Percentiles rank a stretch among this genome's conserved stretches.
Conservation (phyloP, 2,797 vertebrate species). For the Gallinago nigripennis region DNA sequence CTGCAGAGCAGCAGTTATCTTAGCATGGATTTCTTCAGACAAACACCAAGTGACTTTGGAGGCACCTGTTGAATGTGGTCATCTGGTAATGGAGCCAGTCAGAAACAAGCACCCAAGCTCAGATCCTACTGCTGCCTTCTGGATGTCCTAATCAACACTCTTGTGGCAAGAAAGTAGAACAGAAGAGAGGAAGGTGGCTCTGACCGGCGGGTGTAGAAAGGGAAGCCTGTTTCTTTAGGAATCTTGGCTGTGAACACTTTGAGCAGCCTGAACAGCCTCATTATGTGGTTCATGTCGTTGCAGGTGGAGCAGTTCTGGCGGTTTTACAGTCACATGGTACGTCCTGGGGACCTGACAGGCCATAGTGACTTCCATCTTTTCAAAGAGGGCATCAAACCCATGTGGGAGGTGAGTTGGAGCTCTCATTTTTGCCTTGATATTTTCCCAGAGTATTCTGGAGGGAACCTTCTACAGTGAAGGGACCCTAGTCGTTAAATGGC, state of each 20-base stretch:
- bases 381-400: constrained; percentile 86
- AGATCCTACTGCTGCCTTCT: neutral
- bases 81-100: neutral
- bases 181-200: neutral
- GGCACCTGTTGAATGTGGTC: neutral
- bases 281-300: neutral
- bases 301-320: constrained; percentile 87
- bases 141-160: neutral
- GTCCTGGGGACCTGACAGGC: constrained; percentile 85
- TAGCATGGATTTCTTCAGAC: neutral
- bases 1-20: neutral
- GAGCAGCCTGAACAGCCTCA: neutral
- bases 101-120: neutral
- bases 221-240: neutral
- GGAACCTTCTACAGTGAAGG: neutral
- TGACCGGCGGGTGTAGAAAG: neutral
- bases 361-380: constrained; percentile 87
- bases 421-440: neutral
- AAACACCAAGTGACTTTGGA: neutral
- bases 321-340: constrained; percentile 87
- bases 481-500: neutral
- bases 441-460: neutral
- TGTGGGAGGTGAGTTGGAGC: constrained; percentile 83
- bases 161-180: neutral
- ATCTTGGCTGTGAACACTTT: neutral